Percentiles rank a stretch among this genome's conserved stretches.
These are phyloP conservation scores for Heterochromis multidens DNA, from an alignment of 2,113 vertebrate genomes.

Conservation along the genomic window DNA sequence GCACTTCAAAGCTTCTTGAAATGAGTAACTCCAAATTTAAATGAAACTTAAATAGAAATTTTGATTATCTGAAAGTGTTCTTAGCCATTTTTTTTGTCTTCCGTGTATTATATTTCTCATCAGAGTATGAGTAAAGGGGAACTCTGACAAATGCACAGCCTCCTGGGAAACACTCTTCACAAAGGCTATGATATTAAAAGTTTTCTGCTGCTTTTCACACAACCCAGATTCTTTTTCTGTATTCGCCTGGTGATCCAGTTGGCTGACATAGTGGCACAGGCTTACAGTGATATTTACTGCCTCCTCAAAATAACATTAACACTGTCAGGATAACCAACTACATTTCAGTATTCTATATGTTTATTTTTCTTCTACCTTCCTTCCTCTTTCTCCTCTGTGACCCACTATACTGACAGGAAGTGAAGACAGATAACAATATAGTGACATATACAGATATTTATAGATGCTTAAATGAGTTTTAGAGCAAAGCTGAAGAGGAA, in stretches of 20 bases:
- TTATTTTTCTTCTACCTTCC: slow-evolving; percentile 40
- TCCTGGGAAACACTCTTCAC: not conserved
- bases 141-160: not conserved
- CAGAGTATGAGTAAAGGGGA: not conserved
- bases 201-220: not conserved
- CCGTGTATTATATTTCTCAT: not conserved
- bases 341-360: not conserved
- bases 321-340: not conserved
- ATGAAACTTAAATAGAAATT: not conserved
- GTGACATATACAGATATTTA: slow-evolving; percentile 28
- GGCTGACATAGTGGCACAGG: slow-evolving; percentile 11
- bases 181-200: not conserved
- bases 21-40: not conserved
- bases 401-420: slow-evolving; percentile 1
- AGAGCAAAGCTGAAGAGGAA: slow-evolving; percentile 11
- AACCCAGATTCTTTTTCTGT: not conserved
- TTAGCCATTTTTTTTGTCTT: not conserved
- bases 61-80: not conserved
- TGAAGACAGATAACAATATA: slow-evolving; percentile 18
- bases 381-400: slow-evolving; percentile 7
- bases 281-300: slow-evolving; percentile 28
- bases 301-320: slow-evolving; percentile 16
- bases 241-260: slow-evolving; percentile 2
- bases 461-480: not conserved
- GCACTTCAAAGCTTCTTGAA: not conserved